Percentiles rank a stretch among this genome's conserved stretches.
phyloP scores from a whole-genome alignment of 2,113 vertebrate species.

The Thomomys bottae region DNA sequence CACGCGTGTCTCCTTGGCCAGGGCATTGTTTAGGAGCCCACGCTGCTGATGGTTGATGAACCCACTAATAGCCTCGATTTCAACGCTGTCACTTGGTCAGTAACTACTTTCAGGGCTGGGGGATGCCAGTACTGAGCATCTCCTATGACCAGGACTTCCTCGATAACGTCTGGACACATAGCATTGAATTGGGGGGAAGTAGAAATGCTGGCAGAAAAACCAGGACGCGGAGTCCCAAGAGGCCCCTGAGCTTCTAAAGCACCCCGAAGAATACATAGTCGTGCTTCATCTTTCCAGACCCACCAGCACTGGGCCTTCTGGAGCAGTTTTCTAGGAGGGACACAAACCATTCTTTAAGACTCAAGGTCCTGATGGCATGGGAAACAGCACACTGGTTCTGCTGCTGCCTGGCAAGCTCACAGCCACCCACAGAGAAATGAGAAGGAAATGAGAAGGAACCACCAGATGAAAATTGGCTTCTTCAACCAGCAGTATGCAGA shows the following conservation, averaged over 20 bases:
- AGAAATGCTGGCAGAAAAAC: conserved; percentile 92
- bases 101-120: conserved; percentile 96
- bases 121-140: conserved; percentile 94
- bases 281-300: conserved; percentile 95
- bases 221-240: conserved; percentile 91
- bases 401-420: conserved; percentile 91
- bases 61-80: conserved; percentile 96
- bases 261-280: conserved; percentile 93
- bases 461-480: conserved; percentile 96
- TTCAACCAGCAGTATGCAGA: conserved; percentile 97
- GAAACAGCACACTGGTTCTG: conserved; percentile 93
- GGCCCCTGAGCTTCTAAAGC: conserved; percentile 89
- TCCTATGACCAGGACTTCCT: conserved; percentile 97
- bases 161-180: conserved; percentile 95
- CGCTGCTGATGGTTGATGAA: conserved; percentile 94
- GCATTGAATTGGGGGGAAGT: conserved; percentile 92
- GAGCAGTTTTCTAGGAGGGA: conserved; percentile 88
- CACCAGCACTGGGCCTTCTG: conserved; percentile 91
- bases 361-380: conserved; percentile 95
- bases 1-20: conserved; percentile 95
- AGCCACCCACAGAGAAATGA: conserved; percentile 89
- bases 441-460: conserved; percentile 96
- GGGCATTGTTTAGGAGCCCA: conserved; percentile 96
- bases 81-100: conserved; percentile 97
- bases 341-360: conserved; percentile 92